Evolutionary conservation across 1,140 invertebrate species (phyloP), one percentile per base, ranked within the genome.

Genomic region (Nomia melanderi): DNA sequence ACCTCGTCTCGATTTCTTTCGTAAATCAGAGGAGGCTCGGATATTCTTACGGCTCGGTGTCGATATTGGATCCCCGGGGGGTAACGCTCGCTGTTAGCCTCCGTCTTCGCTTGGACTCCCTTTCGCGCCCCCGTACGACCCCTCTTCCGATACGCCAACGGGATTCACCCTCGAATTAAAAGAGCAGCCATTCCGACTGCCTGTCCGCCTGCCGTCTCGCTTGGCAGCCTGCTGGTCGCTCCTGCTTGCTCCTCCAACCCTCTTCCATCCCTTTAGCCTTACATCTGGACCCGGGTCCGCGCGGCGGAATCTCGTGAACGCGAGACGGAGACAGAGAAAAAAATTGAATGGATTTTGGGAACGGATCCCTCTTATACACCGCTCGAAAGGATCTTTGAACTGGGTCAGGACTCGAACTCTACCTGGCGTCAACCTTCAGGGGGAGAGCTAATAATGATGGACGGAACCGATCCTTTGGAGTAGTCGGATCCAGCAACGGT

Each of bases 161-260:
- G 72, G 57, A 77, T 84, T 79, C 74, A 76, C 82, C 82, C 78
- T 81, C 62, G 82, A 85, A 88, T 88, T 88, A 88, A 88, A 88
- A 84, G 86, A 83, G 79, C 87, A 81, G 79, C 74, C 81, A 79
- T 76, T 74, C 62, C 72, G 33, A 44, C 70, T 72, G 36, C 6
- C 20, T 50, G 47, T 20, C 47, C 6, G 44, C 17, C 47, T 50
- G 47, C 47, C 47, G n/a, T 17, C 47, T 50, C n/a, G 20, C 47
- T 20, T 5, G 41, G 14, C 20, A 44, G 56, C 56, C 50, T 75
- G 29, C 39, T 31, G 23, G 25, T 2, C 56, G 50, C 31, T 53
- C 44, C 66, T 7, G 25, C 29, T 12, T 69, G n/a, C 39, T 31
- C 47, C 2, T 14, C 4, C 12, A 8, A 20, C 20, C 29, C 39